Percentiles rank a stretch among this genome's conserved stretches.
phyloP scores from a whole-genome alignment of 2,113 vertebrate species.

The Cathartes aura region DNA sequence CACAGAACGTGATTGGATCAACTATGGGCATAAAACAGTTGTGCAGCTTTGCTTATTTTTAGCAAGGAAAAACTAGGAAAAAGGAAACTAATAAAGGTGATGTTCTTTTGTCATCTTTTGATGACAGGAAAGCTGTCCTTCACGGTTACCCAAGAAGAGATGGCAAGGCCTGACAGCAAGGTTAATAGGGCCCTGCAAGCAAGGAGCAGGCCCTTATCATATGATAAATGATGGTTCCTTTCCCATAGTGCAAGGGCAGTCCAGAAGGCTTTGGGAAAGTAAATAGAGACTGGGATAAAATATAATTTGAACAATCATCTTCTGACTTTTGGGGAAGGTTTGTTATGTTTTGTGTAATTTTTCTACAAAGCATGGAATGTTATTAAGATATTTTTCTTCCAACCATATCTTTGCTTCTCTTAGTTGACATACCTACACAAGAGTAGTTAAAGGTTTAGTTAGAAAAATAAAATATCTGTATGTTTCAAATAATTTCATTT shows the following conservation, averaged over 20 bases:
- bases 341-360: background rate
- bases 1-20: background rate
- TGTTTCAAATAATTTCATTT: background rate
- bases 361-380: background rate
- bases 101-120: background rate
- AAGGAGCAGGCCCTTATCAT: background rate
- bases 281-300: background rate
- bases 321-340: background rate
- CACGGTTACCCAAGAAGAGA: slow-evolving; percentile 28
- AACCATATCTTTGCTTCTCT: background rate
- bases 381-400: background rate
- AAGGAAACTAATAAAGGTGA: background rate
- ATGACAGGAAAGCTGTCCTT: slow-evolving; percentile 25
- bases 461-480: background rate
- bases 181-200: slow-evolving; percentile 2
- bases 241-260: background rate
- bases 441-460: background rate
- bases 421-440: background rate
- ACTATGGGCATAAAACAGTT: background rate
- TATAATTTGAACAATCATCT: background rate
- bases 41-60: background rate
- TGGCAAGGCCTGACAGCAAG: slow-evolving; percentile 8
- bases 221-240: slow-evolving; percentile 35
- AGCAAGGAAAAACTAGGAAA: background rate
- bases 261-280: background rate